These are phyloP conservation scores for Dasysyrphus tricinctus DNA, from an alignment of 2,888 invertebrate genomes.

Conservation along the genomic window DNA sequence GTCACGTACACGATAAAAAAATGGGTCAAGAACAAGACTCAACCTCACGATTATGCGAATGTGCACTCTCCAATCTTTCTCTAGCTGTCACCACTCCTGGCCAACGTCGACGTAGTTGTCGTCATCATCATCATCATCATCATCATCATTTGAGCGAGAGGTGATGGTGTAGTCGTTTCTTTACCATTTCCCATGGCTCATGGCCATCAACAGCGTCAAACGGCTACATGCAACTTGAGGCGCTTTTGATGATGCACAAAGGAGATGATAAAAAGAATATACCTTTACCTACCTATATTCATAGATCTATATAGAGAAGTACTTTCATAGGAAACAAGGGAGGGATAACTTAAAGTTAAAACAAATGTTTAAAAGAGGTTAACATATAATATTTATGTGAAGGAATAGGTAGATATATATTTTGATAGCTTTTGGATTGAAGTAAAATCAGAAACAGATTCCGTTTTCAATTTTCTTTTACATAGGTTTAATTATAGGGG, in stretches of 20 bases:
- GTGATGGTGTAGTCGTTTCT: conserved; percentile 24
- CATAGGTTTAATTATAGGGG: neutral
- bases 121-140: conserved; percentile 25
- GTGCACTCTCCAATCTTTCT: conserved; percentile 46
- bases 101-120: conserved; percentile 20
- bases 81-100: conserved; percentile 45
- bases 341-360: conserved; percentile 21
- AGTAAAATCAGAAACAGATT: neutral
- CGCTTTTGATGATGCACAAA: conserved; percentile 40
- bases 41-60: conserved; percentile 67
- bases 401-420: neutral
- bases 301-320: conserved; percentile 16
- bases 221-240: conserved; percentile 43
- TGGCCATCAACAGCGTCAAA: conserved; percentile 45
- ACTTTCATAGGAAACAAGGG: neutral
- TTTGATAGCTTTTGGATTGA: neutral
- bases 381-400: conserved; percentile 1
- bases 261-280: conserved; percentile 8
- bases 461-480: neutral
- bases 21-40: conserved; percentile 74
- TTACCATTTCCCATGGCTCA: conserved; percentile 28
- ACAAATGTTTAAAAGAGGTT: conserved; percentile 17
- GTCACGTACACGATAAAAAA: conserved; percentile 64
- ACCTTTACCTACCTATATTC: neutral
- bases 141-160: neutral